Evolutionary conservation across 2,113 vertebrate genomes (phyloP).

Genomic region (Mohoua ochrocephala): DNA sequence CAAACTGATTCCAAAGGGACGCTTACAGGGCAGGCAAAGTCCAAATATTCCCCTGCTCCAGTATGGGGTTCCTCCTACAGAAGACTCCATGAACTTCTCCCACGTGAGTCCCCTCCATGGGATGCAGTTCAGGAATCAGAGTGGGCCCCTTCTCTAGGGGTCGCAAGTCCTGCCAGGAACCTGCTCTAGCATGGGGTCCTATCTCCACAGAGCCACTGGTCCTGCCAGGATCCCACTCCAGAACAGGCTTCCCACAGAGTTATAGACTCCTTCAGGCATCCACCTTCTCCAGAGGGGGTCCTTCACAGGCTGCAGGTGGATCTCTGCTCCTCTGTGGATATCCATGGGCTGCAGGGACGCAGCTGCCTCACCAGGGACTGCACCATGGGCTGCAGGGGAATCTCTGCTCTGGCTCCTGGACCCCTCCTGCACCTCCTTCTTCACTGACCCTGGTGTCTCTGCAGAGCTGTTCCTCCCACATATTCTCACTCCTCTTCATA

Average conservation of each 20-base stretch:
- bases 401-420: neutral
- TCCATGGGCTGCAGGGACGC: neutral
- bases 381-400: fast-evolving
- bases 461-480: neutral
- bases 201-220: neutral
- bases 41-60: neutral
- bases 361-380: neutral
- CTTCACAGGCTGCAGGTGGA: neutral
- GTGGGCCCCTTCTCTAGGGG: neutral
- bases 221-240: neutral
- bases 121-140: neutral
- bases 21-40: neutral
- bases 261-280: neutral
- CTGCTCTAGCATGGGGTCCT: neutral
- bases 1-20: neutral
- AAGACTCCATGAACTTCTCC: neutral
- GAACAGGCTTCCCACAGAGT: neutral
- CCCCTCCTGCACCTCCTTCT: neutral
- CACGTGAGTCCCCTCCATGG: neutral
- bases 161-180: neutral
- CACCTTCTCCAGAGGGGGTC: neutral
- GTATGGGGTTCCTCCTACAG: neutral
- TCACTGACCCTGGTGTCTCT: no score
- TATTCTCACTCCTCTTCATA: neutral
- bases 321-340: no score